Conservation (phyloP, 1,140 invertebrate species). For the Drosophila hydei region DNA sequence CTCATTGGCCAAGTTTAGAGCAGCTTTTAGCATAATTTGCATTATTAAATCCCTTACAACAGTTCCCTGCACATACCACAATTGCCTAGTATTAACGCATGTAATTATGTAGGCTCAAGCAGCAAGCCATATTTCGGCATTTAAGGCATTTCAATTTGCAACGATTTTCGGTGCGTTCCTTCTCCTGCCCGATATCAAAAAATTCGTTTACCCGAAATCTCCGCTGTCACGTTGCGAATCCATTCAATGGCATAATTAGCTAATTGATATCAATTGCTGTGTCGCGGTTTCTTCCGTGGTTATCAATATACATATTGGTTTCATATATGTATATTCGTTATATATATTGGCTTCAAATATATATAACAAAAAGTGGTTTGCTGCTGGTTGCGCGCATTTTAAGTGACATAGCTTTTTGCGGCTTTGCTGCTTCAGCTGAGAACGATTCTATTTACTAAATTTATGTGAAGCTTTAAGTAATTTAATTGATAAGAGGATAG, state of each 20-base stretch:
- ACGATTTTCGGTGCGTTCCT: not conserved
- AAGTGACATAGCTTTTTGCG: conserved; percentile 50
- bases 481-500: too few relatives aligned
- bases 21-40: conserved; percentile 50
- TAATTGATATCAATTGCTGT: conserved; percentile 74
- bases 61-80: not conserved
- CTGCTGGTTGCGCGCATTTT: conserved; percentile 45
- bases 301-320: conserved; percentile 38
- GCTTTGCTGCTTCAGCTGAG: conserved; percentile 28
- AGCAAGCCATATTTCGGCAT: not conserved
- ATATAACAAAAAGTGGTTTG: conserved; percentile 57
- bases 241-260: conserved; percentile 65
- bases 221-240: conserved; percentile 35
- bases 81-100: conserved; percentile 13
- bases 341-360: conserved; percentile 16
- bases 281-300: conserved; percentile 57
- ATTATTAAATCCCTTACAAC: conserved; percentile 43
- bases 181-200: not conserved
- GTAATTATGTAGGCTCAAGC: conserved; percentile 13
- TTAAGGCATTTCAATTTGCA: conserved; percentile 29
- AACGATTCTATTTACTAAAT: not conserved
- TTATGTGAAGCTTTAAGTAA: too few relatives aligned
- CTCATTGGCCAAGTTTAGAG: conserved; percentile 49
- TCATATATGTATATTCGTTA: conserved; percentile 14
- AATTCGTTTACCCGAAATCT: conserved; percentile 10